Evolutionary conservation across 2,797 vertebrate genomes (phyloP).

Genomic region (Pseudochromis fuscus): DNA sequence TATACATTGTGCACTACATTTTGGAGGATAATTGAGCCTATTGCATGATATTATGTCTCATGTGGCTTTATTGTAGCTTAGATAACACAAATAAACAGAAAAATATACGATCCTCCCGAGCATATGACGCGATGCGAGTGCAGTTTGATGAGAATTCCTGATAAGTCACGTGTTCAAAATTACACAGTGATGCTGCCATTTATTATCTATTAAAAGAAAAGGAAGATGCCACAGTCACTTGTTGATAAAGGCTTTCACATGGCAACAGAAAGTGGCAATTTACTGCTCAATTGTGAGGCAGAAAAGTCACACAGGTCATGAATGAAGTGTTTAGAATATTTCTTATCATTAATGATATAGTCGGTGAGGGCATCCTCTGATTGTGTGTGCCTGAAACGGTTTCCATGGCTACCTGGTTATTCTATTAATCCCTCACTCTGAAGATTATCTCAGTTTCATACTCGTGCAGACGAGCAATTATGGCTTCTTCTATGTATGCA

Average conservation of each 20-base stretch:
- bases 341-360: neutral
- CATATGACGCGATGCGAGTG: no score
- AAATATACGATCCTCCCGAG: neutral
- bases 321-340: neutral
- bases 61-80: neutral
- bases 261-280: neutral
- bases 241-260: neutral
- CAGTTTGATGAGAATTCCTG: no score
- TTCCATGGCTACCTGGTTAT: constrained; percentile 58
- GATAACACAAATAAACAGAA: neutral
- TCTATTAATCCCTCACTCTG: constrained; percentile 45
- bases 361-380: neutral
- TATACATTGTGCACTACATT: constrained; percentile 24
- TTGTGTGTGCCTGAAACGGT: constrained; percentile 15
- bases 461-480: constrained; percentile 22
- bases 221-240: neutral
- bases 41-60: constrained; percentile 2
- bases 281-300: neutral
- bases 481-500: constrained; percentile 30
- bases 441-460: constrained; percentile 39
- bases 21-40: constrained; percentile 12
- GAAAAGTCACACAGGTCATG: neutral
- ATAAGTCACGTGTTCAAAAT: neutral
- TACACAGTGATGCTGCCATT: neutral
- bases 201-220: neutral